Evolutionary conservation across 2,797 vertebrate genomes (phyloP), one percentile per base, ranked within the genome.

Genomic region (Labeo calbasu): DNA sequence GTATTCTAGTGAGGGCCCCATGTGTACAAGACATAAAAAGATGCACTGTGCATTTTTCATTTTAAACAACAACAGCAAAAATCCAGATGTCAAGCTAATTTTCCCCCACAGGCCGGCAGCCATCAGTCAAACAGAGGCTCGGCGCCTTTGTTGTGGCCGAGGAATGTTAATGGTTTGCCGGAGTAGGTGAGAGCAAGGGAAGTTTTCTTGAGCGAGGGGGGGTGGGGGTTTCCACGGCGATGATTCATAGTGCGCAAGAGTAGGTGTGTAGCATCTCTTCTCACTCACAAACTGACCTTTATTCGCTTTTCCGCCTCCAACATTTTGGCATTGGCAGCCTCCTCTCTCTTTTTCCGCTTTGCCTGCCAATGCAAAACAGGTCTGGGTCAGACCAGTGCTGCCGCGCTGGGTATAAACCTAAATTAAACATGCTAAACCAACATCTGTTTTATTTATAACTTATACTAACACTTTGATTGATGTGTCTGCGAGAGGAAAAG

Each of bases 281-380:
- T 84, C 68, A 77, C 68, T 72, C 73, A 61, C 36, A 91, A 93
- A 96, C 96, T 94, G 93, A 99, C 98, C 98, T 99, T 98, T 95
- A 98, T 97, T 91, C 98, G 96, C 93, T 99, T 99, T 93, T 99
- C 98, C 19, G 98, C 98, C 91, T 99, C 98, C 95, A 99, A 86
- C 95, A 99, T 98, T 96, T 99, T 99, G 93, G 97, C 98, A 94
- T 97, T 99, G 93, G 97, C 97, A 46, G 95, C 98, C 94, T 99
- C 98, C 94, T 99, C 97, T 90, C 98, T 99, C 96, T 98, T 99
- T 94, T 96, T 99, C 93, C 98, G 96, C 96, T 99, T 99, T 86
- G 98, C 98, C 98, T 99, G 94, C 93, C 94, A 94, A 96, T 94
- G 95, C 92, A 96, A 95, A 97, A 95, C 89, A 96, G 92, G 91